Percentiles rank a stretch among this genome's conserved stretches.
phyloP scores from a whole-genome alignment of 2,797 vertebrate species.

The Ptychobarbus kaznakovi region DNA sequence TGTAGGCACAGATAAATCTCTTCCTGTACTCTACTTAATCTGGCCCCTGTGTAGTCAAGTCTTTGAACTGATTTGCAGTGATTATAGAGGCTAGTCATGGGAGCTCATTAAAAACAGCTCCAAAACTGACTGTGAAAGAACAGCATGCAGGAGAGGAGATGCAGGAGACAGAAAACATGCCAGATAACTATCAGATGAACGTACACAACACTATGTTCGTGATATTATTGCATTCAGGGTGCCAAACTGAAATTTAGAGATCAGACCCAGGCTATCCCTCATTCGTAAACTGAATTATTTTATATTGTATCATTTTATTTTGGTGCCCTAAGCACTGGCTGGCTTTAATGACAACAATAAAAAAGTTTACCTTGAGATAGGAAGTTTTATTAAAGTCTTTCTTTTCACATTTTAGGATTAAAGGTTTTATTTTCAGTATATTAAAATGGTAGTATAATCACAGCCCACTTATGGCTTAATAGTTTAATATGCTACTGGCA shows the following conservation, averaged over 20 bases:
- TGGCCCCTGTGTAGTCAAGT: slow-evolving; percentile 55
- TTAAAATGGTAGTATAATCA: neutral
- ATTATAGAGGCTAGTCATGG: slow-evolving; percentile 55
- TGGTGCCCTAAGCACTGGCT: slow-evolving; percentile 13
- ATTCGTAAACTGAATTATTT: slow-evolving; percentile 22
- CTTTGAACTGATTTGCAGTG: slow-evolving; percentile 61
- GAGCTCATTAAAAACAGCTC: slow-evolving; percentile 56
- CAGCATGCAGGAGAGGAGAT: neutral
- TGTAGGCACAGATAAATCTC: slow-evolving; percentile 52
- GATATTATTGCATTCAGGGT: neutral
- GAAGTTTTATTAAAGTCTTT: neutral
- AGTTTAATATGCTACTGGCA: neutral
- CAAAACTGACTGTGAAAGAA: slow-evolving; percentile 30
- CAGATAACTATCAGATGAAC: slow-evolving; percentile 19
- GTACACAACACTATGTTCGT: neutral
- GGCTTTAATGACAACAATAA: slow-evolving; percentile 23
- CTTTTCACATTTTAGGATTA: neutral
- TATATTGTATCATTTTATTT: slow-evolving; percentile 8
- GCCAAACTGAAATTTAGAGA: neutral
- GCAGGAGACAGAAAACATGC: slow-evolving; percentile 22
- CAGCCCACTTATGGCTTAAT: neutral
- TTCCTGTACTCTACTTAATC: slow-evolving; percentile 45
- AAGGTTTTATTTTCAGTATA: neutral
- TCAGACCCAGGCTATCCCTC: neutral
- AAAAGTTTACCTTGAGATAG: neutral